phyloP scores from a whole-genome alignment of 2,888 invertebrate genomes.

The Crossocerus cetratus region DNA sequence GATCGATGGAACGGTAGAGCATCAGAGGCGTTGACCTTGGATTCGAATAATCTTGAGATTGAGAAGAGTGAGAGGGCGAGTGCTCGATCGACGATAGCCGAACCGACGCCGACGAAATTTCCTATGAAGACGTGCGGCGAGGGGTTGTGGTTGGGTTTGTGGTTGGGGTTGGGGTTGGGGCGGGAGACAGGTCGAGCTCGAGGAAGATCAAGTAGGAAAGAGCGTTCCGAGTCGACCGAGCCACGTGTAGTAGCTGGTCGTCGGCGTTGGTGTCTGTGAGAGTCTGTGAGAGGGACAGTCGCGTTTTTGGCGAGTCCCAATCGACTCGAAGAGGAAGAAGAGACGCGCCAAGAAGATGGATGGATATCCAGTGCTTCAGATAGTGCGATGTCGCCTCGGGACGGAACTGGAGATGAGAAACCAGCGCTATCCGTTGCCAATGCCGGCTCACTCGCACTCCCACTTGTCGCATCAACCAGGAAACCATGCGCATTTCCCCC shows the following conservation, averaged over 20 bases:
- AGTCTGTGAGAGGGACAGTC: background rate
- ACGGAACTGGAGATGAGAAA: constrained; percentile 69
- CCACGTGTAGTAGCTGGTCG: too few species aligned
- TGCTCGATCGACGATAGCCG: too few species aligned
- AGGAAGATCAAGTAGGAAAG: background rate
- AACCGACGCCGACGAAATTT: too few species aligned
- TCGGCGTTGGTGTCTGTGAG: too few species aligned
- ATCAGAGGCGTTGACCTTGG: constrained; percentile 45
- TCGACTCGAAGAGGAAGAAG: background rate
- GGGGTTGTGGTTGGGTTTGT: constrained; percentile 31
- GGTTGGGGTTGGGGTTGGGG: too few species aligned
- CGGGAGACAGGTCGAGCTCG: too few species aligned
- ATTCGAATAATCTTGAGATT: constrained; percentile 11
- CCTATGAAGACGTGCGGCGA: constrained; percentile 31
- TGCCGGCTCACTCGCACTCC: constrained; percentile 70
- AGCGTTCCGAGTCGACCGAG: too few species aligned
- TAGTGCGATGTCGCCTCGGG: constrained; percentile 73
- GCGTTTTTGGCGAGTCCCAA: background rate
- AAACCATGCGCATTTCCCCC: constrained; percentile 70
- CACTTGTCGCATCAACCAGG: constrained; percentile 68
- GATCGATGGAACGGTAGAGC: constrained; percentile 32
- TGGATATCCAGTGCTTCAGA: constrained; percentile 73
- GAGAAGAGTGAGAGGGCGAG: too few species aligned
- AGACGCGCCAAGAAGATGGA: constrained; percentile 64
- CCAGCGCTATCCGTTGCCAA: constrained; percentile 69